Percentiles rank a stretch among this genome's conserved stretches.
Conservation (phyloP, 2,888 invertebrate species). For the Leptinotarsa tumamoca region DNA sequence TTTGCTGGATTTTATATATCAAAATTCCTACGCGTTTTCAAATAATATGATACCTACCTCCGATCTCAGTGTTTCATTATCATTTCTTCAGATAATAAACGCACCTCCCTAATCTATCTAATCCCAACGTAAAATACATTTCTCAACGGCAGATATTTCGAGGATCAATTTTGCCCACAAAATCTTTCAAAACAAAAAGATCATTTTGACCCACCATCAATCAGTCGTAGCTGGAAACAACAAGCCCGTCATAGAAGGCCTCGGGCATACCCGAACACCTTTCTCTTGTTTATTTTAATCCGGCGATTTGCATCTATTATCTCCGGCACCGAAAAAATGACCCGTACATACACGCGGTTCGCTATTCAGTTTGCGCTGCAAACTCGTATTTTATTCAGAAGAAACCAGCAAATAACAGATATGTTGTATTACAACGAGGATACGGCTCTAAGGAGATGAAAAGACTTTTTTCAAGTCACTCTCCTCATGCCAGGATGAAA, state of each 20-base stretch:
- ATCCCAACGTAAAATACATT: too few relatives aligned
- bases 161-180: too few relatives aligned
- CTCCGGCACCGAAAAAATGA: constrained; percentile 34
- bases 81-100: too few relatives aligned
- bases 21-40: too few relatives aligned
- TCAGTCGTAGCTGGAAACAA: background rate
- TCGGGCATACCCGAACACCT: constrained; percentile 25
- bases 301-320: constrained; percentile 45
- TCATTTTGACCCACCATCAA: background rate
- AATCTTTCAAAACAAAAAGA: background rate
- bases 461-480: constrained; percentile 64
- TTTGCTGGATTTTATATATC: too few relatives aligned
- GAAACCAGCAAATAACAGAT: constrained; percentile 64
- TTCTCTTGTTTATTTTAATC: constrained; percentile 34
- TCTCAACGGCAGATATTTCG: too few relatives aligned
- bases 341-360: constrained; percentile 26
- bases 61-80: too few relatives aligned
- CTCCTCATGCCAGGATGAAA: constrained; percentile 57
- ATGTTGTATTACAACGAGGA: constrained; percentile 65
- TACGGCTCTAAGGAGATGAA: constrained; percentile 60
- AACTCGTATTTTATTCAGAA: constrained; percentile 56
- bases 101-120: too few relatives aligned
- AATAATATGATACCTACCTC: too few relatives aligned
- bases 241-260: background rate
- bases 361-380: constrained; percentile 43